Evolutionary conservation across 2,888 invertebrate species (phyloP), one percentile per base, ranked within the genome.

Genomic region (Heliconius aoede): DNA sequence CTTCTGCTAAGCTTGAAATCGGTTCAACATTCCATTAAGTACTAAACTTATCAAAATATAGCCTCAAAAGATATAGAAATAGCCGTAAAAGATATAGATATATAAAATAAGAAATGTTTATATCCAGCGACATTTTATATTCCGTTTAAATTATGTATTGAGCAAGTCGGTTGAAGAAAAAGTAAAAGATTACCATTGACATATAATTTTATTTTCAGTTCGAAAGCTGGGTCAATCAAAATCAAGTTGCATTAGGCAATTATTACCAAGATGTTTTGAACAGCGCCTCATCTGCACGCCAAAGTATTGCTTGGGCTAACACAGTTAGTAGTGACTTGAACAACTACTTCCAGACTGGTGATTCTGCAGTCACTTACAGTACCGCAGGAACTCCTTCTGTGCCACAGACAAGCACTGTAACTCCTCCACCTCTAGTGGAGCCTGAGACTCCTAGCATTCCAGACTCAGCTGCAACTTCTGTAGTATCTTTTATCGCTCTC

Each of bases 401-500:
- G 0, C 68, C 80, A 0, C 71, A 80, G 0, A 79, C 82, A 5
- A 67, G 72, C 0, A 86, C 86, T 0, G 80, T 83, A 2, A 55
- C 84, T 5, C 81, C 80, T 1, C 83, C 86, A 0, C 62, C 79
- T 0, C 46, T 90, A 0, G 72, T 76, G 0, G 80, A 88, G 68
- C 91, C 92, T 0, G 78, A 74, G 0, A 88, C 90, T 2, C 93
- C 94, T 0, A 68, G 67, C 0, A 75, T 92, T 7, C 86, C 88
- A 13, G 85, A 79, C 36, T 89, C 92, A 11, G 92, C 93, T 9
- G 82, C 80, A 3, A 86, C 88, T 0, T 81, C 86, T 2, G 82
- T 84, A 26, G 24, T 88, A 0, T 92, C 94, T 36, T 51, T 86
- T 13, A 76, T 86, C 11, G 74, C 85, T 7, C 55, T 92, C 13